Evolutionary conservation across 92 coral and sea anemone species (phyloP).

Genomic region (Desmophyllum pertusum): DNA sequence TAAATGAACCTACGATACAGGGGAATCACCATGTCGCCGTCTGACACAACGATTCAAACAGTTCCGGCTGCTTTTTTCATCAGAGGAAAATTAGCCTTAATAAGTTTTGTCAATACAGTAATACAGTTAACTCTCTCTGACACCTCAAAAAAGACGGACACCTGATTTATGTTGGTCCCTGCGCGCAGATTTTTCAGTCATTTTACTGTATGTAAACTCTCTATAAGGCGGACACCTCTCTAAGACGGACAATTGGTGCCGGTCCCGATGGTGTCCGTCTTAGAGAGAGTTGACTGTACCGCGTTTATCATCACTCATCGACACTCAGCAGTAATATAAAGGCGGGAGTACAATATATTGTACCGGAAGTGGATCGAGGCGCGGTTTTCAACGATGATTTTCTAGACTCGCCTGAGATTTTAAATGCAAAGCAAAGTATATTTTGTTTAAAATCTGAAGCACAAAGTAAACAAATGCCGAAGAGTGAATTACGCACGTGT

Average conservation of each 20-base stretch:
- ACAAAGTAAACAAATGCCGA: not conserved
- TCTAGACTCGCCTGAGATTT: not conserved
- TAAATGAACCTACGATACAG: not conserved
- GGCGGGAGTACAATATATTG: not conserved
- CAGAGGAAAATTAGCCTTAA: not conserved
- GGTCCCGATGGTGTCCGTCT: too few relatives aligned
- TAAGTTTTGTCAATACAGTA: not conserved
- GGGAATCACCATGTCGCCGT: not conserved
- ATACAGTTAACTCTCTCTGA: not conserved
- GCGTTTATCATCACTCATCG: too few relatives aligned
- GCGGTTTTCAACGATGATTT: not conserved
- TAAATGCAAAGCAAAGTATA: not conserved
- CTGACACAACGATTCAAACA: not conserved
- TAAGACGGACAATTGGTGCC: too few relatives aligned
- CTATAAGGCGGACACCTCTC: too few relatives aligned
- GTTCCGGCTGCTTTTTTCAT: not conserved
- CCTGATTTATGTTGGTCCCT: too few relatives aligned
- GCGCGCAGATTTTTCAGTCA: too few relatives aligned
- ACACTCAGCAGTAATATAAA: too few relatives aligned
- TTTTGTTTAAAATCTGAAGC: not conserved
- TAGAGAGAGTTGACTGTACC: too few relatives aligned
- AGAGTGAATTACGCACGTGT: not conserved
- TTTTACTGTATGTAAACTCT: too few relatives aligned
- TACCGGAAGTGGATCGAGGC: not conserved
- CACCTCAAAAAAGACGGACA: too few relatives aligned